Conservation (phyloP, 64 coral and sea anemone species). For the Orbicella faveolata region DNA sequence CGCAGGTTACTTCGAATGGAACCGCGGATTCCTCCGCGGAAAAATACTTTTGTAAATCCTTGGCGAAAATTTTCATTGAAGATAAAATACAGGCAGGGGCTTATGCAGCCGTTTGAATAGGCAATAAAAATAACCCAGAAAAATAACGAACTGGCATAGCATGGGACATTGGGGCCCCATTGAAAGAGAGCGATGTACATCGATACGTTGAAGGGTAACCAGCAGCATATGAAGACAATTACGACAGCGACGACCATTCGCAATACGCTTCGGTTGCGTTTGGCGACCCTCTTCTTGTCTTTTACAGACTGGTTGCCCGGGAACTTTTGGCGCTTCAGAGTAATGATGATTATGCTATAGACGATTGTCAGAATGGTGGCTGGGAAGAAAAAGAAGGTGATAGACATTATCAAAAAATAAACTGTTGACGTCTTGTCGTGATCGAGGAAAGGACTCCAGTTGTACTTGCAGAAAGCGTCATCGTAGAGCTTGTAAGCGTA, state of each 20-base stretch:
- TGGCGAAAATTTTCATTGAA: constrained; percentile 34
- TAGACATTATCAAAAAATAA: constrained; percentile 20
- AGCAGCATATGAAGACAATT: constrained; percentile 41
- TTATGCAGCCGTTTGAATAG: constrained; percentile 21
- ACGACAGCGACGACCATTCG: constrained; percentile 53
- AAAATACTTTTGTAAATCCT: neutral
- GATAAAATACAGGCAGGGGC: constrained; percentile 15
- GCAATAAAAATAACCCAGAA: constrained; percentile 16
- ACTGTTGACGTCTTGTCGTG: neutral
- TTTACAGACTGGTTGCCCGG: constrained; percentile 25
- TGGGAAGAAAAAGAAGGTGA: constrained; percentile 42
- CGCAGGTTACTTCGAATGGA: constrained; percentile 5
- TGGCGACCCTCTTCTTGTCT: constrained; percentile 32
- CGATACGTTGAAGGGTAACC: constrained; percentile 38
- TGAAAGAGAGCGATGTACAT: neutral
- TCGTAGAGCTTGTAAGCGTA: constrained; percentile 15
- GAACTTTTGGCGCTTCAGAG: constrained; percentile 26
- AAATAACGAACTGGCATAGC: neutral
- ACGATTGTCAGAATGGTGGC: constrained; percentile 7
- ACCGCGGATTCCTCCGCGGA: too few species aligned
- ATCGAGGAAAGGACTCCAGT: constrained; percentile 17
- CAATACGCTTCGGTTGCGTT: constrained; percentile 50
- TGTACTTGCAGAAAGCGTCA: neutral
- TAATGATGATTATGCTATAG: constrained; percentile 26
- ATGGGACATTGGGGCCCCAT: neutral